Conservation (phyloP, 2,797 vertebrate genomes). For the Silurus lanzhouensis region DNA sequence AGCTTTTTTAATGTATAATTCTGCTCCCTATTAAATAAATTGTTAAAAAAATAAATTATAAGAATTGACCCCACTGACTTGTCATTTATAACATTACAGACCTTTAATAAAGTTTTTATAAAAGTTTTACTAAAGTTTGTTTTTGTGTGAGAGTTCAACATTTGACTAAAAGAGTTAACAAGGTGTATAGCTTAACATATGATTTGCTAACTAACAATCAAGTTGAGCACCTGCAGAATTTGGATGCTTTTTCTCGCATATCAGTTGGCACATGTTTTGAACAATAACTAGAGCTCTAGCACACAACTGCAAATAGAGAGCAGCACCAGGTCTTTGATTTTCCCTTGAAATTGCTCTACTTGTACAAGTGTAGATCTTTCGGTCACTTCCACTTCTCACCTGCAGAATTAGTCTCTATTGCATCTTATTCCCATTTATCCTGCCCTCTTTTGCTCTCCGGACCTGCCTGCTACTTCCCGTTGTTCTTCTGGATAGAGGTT, state of each 20-base stretch:
- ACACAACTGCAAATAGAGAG: background rate
- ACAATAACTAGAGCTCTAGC: background rate
- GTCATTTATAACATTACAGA: constrained; percentile 8
- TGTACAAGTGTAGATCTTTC: too few species aligned
- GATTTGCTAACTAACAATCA: background rate
- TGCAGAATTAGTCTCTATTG: too few species aligned
- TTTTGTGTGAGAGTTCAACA: background rate
- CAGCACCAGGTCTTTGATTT: background rate
- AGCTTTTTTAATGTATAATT: constrained; percentile 58
- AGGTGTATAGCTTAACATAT: background rate
- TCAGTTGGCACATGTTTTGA: background rate
- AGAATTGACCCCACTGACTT: background rate
- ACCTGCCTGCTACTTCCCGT: too few species aligned
- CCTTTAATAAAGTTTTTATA: background rate
- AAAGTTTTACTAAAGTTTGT: background rate
- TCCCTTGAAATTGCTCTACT: too few species aligned
- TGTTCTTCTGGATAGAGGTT: too few species aligned
- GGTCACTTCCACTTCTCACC: too few species aligned
- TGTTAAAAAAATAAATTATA: constrained; percentile 57
- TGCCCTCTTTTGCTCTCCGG: too few species aligned
- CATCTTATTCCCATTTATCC: too few species aligned
- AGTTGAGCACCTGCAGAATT: background rate
- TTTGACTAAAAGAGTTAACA: background rate
- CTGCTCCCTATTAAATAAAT: constrained; percentile 71
- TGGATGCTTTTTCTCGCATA: too few species aligned